Base-by-base conservation (phyloP, 2,888 invertebrate genomes). In the Maniola hyperantus region DNA sequence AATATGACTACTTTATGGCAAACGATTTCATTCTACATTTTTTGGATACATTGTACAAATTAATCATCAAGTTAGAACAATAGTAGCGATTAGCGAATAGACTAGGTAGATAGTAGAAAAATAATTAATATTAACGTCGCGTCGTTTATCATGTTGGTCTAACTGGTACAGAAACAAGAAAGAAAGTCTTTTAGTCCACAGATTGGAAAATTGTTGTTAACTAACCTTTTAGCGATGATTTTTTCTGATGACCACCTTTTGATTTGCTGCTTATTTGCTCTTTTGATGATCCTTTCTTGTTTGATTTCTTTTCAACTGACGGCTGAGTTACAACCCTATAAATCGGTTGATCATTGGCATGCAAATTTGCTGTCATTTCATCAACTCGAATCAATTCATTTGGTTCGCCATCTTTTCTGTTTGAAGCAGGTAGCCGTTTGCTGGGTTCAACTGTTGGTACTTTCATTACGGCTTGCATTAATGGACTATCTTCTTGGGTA, bases 291-390 rank as follows among this genome's bases (percentile, higher is more conserved):
- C 77, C 78, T 76, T 91, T 91, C 73, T 91, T 92, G 70, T 85
- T 89, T 48, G 79, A 76, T 77, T 92, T 91, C 76, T 88, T 89
- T 65, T 91, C 91, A 2, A 79, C 77, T 15, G 91, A 82, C 13
- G 92, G 92, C 71, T 91, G 91, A 44, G 92, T 91, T 46, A 92
- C 91, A 53, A 92, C 89, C 79, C 90, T 85, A 74, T 92, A 92
- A 71, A 91, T 83, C 34, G 92, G 92, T 69, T 92, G 91, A 75
- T 92, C 88, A 75, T 92, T 88, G 67, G 91, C 90, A 74, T 91
- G 88, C 55, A 92, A 81, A 78, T 85, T 91, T 20, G 90, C 90
- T n/a, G 89, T 91, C 81, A 91, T 80, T 76, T 92, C 89, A 62
- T 89, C 85, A 39, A 87, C 83, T 65, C 87, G 78, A 69, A 91